Percentiles rank a stretch among this genome's conserved stretches.
These are phyloP conservation scores for Podarcis raffonei DNA, from an alignment of 2,113 vertebrate species.

Conservation along the genomic window DNA sequence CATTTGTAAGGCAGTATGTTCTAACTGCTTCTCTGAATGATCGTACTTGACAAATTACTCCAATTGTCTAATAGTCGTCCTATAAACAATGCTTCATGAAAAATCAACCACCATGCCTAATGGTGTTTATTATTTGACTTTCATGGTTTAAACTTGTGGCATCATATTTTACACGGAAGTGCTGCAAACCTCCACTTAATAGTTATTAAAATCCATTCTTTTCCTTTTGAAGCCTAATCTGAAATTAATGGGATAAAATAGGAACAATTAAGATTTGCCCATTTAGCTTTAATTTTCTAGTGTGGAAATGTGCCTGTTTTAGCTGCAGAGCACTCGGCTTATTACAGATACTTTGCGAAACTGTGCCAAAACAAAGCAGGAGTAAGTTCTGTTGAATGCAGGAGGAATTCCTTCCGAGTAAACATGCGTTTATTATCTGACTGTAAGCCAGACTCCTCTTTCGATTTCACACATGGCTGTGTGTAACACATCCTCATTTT, in stretches of 20 bases:
- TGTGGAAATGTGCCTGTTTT: constrained; percentile 20
- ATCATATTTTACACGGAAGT: constrained; percentile 44
- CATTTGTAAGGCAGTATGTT: constrained; percentile 51
- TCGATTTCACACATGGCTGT: not conserved
- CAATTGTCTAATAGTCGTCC: constrained; percentile 57
- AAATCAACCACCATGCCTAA: constrained; percentile 45
- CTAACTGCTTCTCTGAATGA: constrained; percentile 47
- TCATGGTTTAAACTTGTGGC: constrained; percentile 46
- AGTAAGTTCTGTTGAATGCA: not conserved
- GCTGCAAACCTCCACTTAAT: constrained; percentile 51
- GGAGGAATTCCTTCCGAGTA: not conserved
- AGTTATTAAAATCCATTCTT: constrained; percentile 40
- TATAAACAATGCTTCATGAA: constrained; percentile 58
- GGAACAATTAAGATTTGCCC: constrained; percentile 38
- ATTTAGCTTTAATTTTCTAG: constrained; percentile 37
- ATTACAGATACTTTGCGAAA: constrained; percentile 38
- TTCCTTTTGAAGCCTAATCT: constrained; percentile 19
- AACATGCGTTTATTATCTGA: not conserved
- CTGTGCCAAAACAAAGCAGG: not conserved
- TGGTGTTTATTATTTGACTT: constrained; percentile 51
- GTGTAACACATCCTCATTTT: not conserved
- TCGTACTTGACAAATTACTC: constrained; percentile 50
- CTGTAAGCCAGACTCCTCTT: not conserved
- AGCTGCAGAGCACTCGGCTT: constrained; percentile 50
- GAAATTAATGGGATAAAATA: constrained; percentile 32